Evolutionary conservation across 2,113 vertebrate species (phyloP).

Genomic region (Bambusicola thoracicus): DNA sequence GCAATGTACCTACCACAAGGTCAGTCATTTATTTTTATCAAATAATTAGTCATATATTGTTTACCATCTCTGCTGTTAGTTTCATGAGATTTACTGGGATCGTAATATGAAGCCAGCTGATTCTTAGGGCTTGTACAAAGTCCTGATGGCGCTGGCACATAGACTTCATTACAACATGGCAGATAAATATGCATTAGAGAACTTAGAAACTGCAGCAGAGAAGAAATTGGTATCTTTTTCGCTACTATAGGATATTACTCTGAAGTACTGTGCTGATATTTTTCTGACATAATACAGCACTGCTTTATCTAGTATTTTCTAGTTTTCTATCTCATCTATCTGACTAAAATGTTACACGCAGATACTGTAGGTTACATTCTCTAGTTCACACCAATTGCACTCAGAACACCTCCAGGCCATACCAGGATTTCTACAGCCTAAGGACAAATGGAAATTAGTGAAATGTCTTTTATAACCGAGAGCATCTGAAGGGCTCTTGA

Average conservation of each 20-base stretch:
- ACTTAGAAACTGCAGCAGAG: neutral
- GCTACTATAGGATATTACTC: neutral
- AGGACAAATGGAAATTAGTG: neutral
- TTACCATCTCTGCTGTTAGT: neutral
- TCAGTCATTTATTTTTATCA: neutral
- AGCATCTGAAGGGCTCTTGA: neutral
- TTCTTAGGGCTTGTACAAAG: neutral
- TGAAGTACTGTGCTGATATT: neutral
- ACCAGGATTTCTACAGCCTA: neutral
- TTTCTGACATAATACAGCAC: neutral
- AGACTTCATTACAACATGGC: neutral
- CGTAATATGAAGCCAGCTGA: neutral
- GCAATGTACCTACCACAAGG: neutral
- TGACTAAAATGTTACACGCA: neutral
- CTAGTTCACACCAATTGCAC: neutral
- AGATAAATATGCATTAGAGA: neutral
- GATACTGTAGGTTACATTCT: neutral
- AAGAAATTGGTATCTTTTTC: neutral
- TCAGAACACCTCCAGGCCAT: neutral
- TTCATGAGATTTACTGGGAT: neutral
- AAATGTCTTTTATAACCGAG: neutral
- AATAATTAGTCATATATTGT: neutral
- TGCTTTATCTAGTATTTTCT: neutral
- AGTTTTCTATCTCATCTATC: neutral
- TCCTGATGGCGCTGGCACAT: neutral